Conservation (phyloP, 2,113 vertebrate genomes). For the Syrrhaptes paradoxus region DNA sequence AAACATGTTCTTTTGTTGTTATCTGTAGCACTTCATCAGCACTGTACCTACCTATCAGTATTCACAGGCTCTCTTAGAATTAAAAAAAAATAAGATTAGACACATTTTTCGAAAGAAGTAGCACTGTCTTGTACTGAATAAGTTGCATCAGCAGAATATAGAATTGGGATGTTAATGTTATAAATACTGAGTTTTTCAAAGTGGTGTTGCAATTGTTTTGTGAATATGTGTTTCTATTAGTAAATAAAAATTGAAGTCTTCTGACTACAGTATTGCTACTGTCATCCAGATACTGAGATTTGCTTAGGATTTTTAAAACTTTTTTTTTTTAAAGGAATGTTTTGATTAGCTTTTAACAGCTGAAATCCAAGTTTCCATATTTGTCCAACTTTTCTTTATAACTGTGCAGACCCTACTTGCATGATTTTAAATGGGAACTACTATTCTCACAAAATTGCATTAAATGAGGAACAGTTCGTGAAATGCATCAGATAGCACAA, state of each 20-base stretch:
- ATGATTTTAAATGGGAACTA: background rate
- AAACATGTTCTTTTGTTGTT: background rate
- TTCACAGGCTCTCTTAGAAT: background rate
- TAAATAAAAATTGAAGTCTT: background rate
- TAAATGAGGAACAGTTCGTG: slow-evolving; percentile 9
- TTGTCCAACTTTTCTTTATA: background rate
- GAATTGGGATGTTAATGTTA: background rate
- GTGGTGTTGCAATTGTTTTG: background rate
- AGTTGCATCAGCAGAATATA: background rate
- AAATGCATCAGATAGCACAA: background rate
- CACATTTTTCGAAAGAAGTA: background rate
- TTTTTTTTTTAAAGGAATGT: background rate
- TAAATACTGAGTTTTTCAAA: background rate
- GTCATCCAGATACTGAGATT: background rate
- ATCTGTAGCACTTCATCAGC: background rate
- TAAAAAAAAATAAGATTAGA: background rate
- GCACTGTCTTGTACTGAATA: background rate
- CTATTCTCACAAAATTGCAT: background rate
- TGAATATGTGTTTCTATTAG: background rate
- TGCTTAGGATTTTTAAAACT: background rate
- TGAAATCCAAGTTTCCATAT: background rate
- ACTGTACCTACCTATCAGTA: background rate
- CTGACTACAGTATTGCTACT: background rate
- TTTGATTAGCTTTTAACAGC: background rate
- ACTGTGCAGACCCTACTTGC: background rate